Evolutionary conservation across 2,888 invertebrate species (phyloP).

Genomic region (Muschampia plurimacula): DNA sequence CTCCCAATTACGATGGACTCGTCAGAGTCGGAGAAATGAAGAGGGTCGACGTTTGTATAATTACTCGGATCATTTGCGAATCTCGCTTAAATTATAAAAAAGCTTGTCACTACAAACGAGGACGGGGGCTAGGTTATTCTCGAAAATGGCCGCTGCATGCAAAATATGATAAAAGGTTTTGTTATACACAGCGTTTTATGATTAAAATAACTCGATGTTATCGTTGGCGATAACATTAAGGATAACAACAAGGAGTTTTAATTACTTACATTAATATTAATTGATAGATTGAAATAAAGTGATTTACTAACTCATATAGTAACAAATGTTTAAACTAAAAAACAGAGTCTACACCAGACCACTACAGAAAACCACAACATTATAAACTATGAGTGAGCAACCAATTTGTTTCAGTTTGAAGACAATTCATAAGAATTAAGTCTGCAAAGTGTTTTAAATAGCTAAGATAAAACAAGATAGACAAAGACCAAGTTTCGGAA

Average conservation of each 20-base stretch:
- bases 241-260: neutral
- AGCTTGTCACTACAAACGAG: slow-evolving; percentile 73
- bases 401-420: slow-evolving; percentile 15
- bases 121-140: slow-evolving; percentile 51
- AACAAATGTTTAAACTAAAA: neutral
- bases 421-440: slow-evolving; percentile 20
- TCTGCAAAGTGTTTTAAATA: slow-evolving; percentile 43
- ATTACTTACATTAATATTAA: neutral
- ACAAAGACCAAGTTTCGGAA: slow-evolving; percentile 54
- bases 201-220: too few species aligned
- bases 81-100: slow-evolving; percentile 79
- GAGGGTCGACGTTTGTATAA: slow-evolving; percentile 83
- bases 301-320: neutral
- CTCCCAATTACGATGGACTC: slow-evolving; percentile 68
- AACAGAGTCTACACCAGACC: neutral
- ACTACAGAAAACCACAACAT: neutral
- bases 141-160: slow-evolving; percentile 31
- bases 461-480: slow-evolving; percentile 46
- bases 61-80: slow-evolving; percentile 83
- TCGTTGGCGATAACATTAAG: neutral
- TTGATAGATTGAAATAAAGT: neutral
- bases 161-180: slow-evolving; percentile 10
- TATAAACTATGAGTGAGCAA: neutral
- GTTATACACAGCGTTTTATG: neutral
- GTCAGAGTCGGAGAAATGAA: slow-evolving; percentile 71